Evolutionary conservation across 2,797 vertebrate species (phyloP).

Genomic region (Rhabdomys pumilio): DNA sequence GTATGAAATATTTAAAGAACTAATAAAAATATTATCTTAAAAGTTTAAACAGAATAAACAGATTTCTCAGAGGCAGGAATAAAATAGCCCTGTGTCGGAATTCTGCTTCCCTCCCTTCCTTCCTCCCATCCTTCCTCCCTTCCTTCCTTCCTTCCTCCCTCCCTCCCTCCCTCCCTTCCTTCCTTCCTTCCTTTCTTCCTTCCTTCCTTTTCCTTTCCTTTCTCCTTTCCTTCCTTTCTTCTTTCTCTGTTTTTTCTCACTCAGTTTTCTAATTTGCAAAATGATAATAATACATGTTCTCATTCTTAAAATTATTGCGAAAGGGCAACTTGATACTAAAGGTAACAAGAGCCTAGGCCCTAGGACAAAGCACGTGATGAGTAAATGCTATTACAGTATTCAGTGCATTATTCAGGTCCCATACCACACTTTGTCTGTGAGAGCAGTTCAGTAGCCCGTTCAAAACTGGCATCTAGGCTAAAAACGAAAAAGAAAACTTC

Average conservation of each 20-base stretch:
- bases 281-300: neutral
- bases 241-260: neutral
- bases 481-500: constrained; percentile 7
- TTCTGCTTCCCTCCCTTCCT: neutral
- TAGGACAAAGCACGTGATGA: constrained; percentile 7
- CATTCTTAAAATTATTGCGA: constrained; percentile 38
- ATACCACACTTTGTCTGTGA: neutral
- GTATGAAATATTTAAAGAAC: neutral
- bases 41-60: neutral
- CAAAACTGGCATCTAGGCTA: constrained; percentile 73
- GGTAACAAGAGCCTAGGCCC: neutral
- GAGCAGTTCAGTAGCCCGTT: neutral
- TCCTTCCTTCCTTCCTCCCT: neutral
- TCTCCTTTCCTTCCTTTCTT: neutral
- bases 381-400: neutral
- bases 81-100: neutral
- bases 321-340: constrained; percentile 10
- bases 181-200: no score
- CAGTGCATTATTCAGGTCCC: neutral
- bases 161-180: no score
- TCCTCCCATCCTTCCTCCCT: neutral
- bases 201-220: no score
- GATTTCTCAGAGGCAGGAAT: neutral
- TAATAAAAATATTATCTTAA: constrained; percentile 16
- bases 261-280: constrained; percentile 52